Evolutionary conservation across 1,140 invertebrate genomes (phyloP).

Genomic region (Maniola jurtina): DNA sequence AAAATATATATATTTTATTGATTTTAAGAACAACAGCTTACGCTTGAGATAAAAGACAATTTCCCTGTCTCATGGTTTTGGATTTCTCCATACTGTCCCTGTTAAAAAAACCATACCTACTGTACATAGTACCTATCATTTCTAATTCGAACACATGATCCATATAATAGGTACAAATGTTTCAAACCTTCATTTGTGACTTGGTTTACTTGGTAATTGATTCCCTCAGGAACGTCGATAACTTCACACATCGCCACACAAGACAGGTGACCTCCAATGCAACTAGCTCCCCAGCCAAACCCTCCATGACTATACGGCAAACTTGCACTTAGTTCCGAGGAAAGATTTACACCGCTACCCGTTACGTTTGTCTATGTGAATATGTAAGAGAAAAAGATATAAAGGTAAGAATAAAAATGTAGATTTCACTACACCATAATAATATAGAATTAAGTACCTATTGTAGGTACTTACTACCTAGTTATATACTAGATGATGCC

Average conservation of each 20-base stretch:
- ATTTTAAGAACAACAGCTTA: no score
- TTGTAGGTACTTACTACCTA: no score
- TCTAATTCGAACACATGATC: not conserved
- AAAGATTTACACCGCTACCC: slow-evolving; percentile 88
- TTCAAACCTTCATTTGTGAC: slow-evolving; percentile 56
- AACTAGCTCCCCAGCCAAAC: slow-evolving; percentile 86
- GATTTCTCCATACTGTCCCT: no score
- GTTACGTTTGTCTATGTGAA: slow-evolving; percentile 81
- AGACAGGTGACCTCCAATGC: slow-evolving; percentile 85
- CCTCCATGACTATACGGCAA: slow-evolving; percentile 85
- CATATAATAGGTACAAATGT: no score
- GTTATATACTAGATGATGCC: no score
- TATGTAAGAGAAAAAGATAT: not conserved
- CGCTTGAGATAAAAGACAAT: no score
- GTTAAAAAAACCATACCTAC: no score
- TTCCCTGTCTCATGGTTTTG: no score
- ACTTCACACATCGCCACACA: slow-evolving; percentile 90
- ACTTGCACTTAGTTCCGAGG: slow-evolving; percentile 85
- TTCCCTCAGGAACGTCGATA: slow-evolving; percentile 84
- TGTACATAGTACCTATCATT: not conserved
- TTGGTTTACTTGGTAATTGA: slow-evolving; percentile 69
- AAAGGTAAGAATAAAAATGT: no score
- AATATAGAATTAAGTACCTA: no score
- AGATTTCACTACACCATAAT: no score
- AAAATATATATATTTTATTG: no score